A percentile compares a stretch with the other conserved stretches of the same genome.
phyloP scores from a whole-genome alignment of 2,113 vertebrate genomes.

The Heteronetta atricapilla region DNA sequence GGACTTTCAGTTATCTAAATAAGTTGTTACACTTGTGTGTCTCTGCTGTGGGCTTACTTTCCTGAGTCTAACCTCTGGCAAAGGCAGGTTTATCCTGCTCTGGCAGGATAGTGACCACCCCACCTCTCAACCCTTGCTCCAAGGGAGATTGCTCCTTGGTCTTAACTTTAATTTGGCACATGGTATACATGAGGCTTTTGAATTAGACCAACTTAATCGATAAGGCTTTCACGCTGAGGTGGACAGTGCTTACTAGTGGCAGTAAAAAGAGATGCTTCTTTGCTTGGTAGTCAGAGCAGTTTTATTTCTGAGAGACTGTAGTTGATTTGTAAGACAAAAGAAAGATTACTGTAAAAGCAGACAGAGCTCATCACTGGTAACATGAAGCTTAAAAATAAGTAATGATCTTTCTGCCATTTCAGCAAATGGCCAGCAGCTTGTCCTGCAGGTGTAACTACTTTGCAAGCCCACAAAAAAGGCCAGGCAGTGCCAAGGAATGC shows the following conservation, averaged over 20 bases:
- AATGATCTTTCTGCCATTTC: not conserved
- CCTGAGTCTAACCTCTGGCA: not conserved
- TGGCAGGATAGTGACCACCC: not conserved
- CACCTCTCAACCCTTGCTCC: not conserved
- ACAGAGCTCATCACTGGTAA: not conserved
- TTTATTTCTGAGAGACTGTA: not conserved
- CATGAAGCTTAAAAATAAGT: not conserved
- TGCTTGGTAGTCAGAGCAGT: not conserved
- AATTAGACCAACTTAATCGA: not conserved
- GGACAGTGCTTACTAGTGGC: not conserved
- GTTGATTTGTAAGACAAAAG: not conserved
- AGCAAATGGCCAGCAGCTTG: not conserved
- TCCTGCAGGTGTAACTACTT: not conserved
- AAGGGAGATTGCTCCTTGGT: not conserved
- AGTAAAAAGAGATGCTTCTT: not conserved
- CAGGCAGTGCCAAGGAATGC: not conserved
- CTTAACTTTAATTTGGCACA: not conserved
- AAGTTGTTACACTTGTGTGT: not conserved
- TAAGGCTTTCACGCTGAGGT: not conserved
- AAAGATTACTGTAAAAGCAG: not conserved
- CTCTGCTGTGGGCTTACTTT: not conserved
- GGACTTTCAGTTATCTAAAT: not conserved
- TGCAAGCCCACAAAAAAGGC: not conserved
- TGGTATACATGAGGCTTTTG: rapidly evolving
- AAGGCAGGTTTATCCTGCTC: not conserved